phyloP scores from a whole-genome alignment of 2,797 vertebrate genomes.

The Darevskia mixta region DNA sequence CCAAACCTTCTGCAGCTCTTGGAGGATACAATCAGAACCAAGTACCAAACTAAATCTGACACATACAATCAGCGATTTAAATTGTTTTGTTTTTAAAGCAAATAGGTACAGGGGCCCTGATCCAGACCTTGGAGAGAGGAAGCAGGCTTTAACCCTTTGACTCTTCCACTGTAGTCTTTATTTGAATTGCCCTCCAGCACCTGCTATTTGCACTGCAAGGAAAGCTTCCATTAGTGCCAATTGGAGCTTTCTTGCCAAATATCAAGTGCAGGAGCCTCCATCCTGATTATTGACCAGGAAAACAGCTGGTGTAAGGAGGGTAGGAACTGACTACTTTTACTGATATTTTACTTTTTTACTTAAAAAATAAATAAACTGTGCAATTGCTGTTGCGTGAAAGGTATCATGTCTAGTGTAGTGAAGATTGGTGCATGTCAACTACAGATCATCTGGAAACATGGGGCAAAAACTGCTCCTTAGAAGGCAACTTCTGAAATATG shows the following conservation, averaged over 20 bases:
- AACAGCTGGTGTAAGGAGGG: too few relatives aligned
- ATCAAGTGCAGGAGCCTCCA: not conserved
- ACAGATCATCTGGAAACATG: conserved; percentile 2
- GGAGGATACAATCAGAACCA: accelerated
- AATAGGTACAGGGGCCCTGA: not conserved
- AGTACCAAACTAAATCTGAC: not conserved
- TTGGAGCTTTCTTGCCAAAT: too few relatives aligned
- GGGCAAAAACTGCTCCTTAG: conserved; percentile 15
- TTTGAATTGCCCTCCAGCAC: not conserved
- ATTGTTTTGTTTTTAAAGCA: too few relatives aligned
- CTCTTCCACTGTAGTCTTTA: not conserved
- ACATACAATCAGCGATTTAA: not conserved
- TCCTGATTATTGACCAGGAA: too few relatives aligned
- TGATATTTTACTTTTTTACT: too few relatives aligned
- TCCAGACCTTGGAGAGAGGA: too few relatives aligned
- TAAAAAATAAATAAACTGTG: too few relatives aligned
- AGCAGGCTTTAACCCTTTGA: too few relatives aligned
- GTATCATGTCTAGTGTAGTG: not conserved
- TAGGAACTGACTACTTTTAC: too few relatives aligned
- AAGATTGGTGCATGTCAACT: not conserved
- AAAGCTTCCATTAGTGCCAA: too few relatives aligned
- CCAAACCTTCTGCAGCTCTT: not conserved
- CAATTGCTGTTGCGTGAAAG: not conserved
- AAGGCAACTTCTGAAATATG: not conserved
- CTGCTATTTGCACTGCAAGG: too few relatives aligned